Base-by-base conservation (phyloP, 1,140 invertebrate species). In the Microplitis mediator region DNA sequence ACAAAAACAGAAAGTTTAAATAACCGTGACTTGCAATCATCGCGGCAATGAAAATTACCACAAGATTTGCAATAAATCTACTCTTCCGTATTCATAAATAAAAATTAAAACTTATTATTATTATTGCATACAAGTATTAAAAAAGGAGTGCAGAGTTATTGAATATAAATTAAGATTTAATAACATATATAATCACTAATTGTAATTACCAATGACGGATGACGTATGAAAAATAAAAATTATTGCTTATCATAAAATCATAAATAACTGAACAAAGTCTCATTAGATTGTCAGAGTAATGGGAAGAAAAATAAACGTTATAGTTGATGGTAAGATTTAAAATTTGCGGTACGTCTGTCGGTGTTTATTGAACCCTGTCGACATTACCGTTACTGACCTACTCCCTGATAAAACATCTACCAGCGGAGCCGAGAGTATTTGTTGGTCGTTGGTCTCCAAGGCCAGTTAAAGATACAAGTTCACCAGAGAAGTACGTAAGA, bases 301-400 rank as follows among this genome's bases (percentile, higher is more conserved):
- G 69, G 4, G 52, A n/a, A 35, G n/a, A 61, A 56, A 66, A 32
- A 63, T 5, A 52, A 56, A 67, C 36, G 35, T 52, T 54, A 56
- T 14, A 70, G 39, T 9, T 45, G 5, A 56, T 77, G 61, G 76
- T 69, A 65, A 82, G 80, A 82, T 79, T 65, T 52, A 23, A 36
- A 64, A 71, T 71, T 71, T 32, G 69, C 76, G 73, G 81, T 13
- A 65, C 58, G 70, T 63, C 68, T 74, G 32, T 75, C 71, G 64
- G 80, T 75, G 84, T 84, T 86, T 84, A 84, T 86, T 86, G 85
- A 86, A 85, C 84, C 79, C 80, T 62, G 16, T 50, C 66, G 69
- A 74, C 84, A 32, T 50, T 71, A 84, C 86, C 86, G 86, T 86
- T 87, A 86, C 65, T 80, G 86, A 86, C 86, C 85, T 78, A 86